Evolutionary conservation across 37 sponge, comb jelly and placozoan genomes (phyloP).

Genomic region (Geodia barretti): DNA sequence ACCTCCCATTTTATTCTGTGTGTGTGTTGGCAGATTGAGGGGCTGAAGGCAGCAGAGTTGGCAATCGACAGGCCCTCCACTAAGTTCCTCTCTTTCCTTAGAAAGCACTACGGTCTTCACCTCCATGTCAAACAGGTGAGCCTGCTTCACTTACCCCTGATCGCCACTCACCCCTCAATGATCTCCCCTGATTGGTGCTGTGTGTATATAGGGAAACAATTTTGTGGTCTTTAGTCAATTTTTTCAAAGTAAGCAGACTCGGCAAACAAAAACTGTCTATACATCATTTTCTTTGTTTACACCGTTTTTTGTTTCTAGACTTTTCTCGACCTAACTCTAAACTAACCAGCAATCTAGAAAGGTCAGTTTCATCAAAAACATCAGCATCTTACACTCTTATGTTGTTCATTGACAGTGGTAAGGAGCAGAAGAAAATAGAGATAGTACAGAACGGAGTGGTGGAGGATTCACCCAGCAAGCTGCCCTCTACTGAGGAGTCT

Average conservation of each 20-base stretch:
- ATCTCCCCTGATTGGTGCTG: not conserved
- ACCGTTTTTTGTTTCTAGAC: no score
- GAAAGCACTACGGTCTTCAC: conserved; percentile 77
- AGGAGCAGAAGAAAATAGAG: no score
- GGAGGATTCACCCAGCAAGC: no score
- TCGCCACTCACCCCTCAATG: not conserved
- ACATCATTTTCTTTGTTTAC: no score
- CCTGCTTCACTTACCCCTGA: not conserved
- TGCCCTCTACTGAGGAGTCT: no score
- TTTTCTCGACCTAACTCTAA: no score
- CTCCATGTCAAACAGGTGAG: conserved; percentile 77
- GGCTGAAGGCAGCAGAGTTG: conserved; percentile 53
- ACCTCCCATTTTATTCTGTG: not conserved
- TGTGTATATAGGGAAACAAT: conserved; percentile 74
- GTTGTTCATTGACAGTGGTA: no score
- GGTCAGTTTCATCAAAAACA: no score
- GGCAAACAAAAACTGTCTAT: not conserved
- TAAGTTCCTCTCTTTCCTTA: conserved; percentile 84
- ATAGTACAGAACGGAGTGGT: no score
- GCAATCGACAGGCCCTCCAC: conserved; percentile 94
- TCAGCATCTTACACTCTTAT: no score
- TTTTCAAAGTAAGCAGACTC: conserved; percentile 55
- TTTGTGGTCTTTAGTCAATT: conserved; percentile 91
- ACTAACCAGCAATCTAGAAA: no score
- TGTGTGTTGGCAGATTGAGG: conserved; percentile 69